Evolutionary conservation across 2,888 invertebrate genomes (phyloP), one percentile per base, ranked within the genome.

Genomic region (Drosophila ustulata): DNA sequence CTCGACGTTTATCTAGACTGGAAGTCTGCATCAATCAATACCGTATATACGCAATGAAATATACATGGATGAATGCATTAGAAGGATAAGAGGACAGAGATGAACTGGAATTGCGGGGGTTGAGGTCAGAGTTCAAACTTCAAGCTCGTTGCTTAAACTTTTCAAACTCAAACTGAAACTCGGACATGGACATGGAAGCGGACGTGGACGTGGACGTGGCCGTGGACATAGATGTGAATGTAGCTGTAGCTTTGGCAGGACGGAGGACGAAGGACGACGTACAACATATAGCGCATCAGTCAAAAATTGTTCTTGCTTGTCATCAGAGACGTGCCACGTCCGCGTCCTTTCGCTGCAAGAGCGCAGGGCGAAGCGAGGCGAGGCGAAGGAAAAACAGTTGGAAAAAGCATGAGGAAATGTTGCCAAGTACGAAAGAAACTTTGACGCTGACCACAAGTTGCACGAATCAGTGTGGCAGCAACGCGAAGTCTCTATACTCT

Each of bases 301-400:
- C 85, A 85, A 89, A 81, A 85, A 85, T 75, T 85, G 78, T 85
- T 88, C 77, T 75, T 75, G 75, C 86, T 88, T 85, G 89, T 89
- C 85, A 88, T 89, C 85, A 63, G 71, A 69, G 80, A 82, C 80
- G 81, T 78, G 89, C 71, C 81, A 84, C 85, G 74, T 81, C 71
- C 76, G 68, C 75, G 71, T 25, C 55, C 39, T 34, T 34, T 11
- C 34, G 34, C 43, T 47, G 55, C 6, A 1, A 23, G 11, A 18
- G 18, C 18, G 18, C 18, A 18, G 18, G 18, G 18, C 18, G 18
- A 30, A 30, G 30, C 30, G 4, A 56, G 25, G n/a, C 11, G 13
- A 13, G 25, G 1, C n/a, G 7, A 28, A 1, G 4, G 4, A 13
- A 9, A 9, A 26, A 43, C 47, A 66, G 62, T 59, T 45, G 47